Conservation (phyloP, 2,797 vertebrate species). For the Zalophus californianus region DNA sequence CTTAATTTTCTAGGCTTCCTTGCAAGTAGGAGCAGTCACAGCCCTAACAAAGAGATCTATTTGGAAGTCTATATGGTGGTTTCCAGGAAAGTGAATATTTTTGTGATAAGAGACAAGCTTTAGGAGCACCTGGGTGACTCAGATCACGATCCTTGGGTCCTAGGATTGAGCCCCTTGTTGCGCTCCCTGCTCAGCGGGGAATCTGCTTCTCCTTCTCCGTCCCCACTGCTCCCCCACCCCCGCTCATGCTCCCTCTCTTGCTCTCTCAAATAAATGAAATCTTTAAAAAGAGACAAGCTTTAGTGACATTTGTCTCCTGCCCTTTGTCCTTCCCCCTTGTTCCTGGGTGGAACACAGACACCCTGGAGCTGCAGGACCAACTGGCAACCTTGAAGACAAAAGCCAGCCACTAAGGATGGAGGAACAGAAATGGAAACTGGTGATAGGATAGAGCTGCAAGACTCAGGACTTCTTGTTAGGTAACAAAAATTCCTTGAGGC, state of each 20-base stretch:
- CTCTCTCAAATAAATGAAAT: neutral
- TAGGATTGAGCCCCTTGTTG: neutral
- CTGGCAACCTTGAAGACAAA: neutral
- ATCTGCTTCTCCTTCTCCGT: neutral
- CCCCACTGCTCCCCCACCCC: neutral
- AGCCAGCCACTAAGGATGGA: neutral
- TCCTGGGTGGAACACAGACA: neutral
- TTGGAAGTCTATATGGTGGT: neutral
- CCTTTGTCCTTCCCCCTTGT: neutral
- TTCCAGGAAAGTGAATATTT: neutral
- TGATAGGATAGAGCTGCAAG: rapidly evolving
- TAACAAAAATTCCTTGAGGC: neutral
- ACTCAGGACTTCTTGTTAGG: neutral
- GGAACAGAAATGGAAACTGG: neutral
- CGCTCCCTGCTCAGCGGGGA: neutral
- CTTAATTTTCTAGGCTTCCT: neutral
- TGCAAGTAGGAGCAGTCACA: neutral
- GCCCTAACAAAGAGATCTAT: neutral
- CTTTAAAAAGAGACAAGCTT: neutral
- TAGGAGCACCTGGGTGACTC: neutral
- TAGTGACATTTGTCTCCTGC: neutral
- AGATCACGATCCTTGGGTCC: neutral
- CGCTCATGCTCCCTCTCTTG: neutral
- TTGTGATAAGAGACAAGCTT: neutral
- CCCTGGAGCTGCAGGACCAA: neutral